phyloP scores from a whole-genome alignment of 30 jellyfish, hydroid and myxozoan species.

The Pelagia noctiluca region DNA sequence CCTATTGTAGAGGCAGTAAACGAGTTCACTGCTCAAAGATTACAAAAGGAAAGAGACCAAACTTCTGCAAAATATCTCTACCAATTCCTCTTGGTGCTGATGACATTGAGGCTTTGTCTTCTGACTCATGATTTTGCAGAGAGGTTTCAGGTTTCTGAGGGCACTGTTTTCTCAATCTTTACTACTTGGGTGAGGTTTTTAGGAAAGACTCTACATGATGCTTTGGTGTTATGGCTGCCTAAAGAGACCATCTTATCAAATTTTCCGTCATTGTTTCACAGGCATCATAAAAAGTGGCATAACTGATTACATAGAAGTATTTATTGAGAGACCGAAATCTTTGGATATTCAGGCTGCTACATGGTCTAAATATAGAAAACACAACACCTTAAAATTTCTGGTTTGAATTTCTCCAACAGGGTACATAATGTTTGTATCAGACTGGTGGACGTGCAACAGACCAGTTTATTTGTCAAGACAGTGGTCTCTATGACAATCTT shows the following conservation, averaged over 20 bases:
- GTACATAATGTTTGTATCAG: no score
- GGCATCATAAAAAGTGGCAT: constrained; percentile 12
- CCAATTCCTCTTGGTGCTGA: no score
- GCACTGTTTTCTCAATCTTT: constrained; percentile 23
- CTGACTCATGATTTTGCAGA: neutral
- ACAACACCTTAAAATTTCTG: no score
- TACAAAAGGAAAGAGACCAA: constrained; percentile 1
- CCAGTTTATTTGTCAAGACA: neutral
- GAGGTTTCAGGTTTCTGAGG: constrained; percentile 5
- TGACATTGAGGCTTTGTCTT: no score
- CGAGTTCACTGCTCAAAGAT: constrained; percentile 1
- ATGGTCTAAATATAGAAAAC: no score
- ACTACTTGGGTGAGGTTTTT: constrained; percentile 10
- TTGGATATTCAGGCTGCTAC: no score
- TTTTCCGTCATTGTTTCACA: constrained; percentile 4
- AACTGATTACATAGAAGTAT: neutral
- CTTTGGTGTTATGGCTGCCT: constrained; percentile 30
- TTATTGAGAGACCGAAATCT: neutral
- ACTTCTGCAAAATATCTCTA: no score
- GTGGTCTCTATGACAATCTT: neutral
- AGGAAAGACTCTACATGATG: constrained; percentile 12
- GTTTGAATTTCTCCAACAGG: no score
- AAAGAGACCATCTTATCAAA: constrained; percentile 6
- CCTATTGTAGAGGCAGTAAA: constrained; percentile 20
- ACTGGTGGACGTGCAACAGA: neutral